Conservation (phyloP, 2,888 invertebrate species). For the Dastarcus helophoroides region DNA sequence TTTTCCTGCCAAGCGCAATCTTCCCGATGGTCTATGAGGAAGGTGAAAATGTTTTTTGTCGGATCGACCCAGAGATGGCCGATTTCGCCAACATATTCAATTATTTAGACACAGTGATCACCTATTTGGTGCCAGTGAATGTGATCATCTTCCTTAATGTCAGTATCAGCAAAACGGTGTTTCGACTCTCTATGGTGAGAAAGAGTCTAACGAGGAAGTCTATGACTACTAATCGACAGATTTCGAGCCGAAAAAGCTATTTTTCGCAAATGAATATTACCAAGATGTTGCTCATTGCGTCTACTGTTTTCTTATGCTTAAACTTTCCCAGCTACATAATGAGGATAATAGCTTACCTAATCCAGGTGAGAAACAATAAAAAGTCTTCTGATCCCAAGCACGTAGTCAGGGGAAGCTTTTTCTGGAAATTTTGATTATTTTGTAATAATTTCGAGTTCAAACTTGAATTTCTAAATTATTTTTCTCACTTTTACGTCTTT, state of each 20-base stretch:
- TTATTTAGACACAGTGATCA: conserved; percentile 56
- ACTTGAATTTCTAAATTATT: too few species aligned
- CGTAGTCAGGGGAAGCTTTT: too few species aligned
- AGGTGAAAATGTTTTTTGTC: conserved; percentile 33
- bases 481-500: too few species aligned
- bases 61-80: conserved; percentile 40
- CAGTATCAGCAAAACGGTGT: conserved; percentile 55
- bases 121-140: conserved; percentile 61
- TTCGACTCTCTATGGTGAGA: conserved; percentile 32
- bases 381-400: too few species aligned
- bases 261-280: conserved; percentile 57
- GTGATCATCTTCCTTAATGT: conserved; percentile 60
- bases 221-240: conserved; percentile 21
- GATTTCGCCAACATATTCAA: conserved; percentile 53
- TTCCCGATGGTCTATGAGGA: conserved; percentile 22
- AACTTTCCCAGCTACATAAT: conserved; percentile 68
- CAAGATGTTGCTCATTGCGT: conserved; percentile 72
- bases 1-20: conserved; percentile 51
- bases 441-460: too few species aligned
- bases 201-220: conserved; percentile 18
- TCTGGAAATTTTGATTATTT: too few species aligned
- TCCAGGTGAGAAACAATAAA: conserved; percentile 17
- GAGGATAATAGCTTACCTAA: conserved; percentile 31
- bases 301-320: conserved; percentile 63
- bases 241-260: conserved; percentile 17